phyloP scores from a whole-genome alignment of 1,140 invertebrate genomes.

The Drosophila miranda region DNA sequence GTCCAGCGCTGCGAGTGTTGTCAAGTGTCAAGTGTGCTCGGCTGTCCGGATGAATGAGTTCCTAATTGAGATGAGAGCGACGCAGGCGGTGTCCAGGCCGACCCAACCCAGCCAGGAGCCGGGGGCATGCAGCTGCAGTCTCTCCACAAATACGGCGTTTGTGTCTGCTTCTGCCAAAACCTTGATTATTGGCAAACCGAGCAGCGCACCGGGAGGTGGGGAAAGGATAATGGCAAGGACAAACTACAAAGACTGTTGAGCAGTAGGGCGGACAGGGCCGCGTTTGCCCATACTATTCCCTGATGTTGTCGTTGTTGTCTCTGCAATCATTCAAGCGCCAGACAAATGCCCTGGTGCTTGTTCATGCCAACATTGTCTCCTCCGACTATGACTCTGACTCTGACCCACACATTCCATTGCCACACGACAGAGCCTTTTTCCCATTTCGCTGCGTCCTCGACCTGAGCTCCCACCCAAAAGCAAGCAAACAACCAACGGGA shows the following conservation, averaged over 20 bases:
- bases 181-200: constrained; percentile 49
- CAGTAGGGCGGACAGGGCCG: constrained; percentile 42
- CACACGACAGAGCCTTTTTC: constrained; percentile 6
- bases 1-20: constrained; percentile 18
- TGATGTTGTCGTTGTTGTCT: constrained; percentile 34
- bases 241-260: constrained; percentile 44
- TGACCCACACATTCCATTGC: background rate
- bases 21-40: constrained; percentile 55
- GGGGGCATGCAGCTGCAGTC: too few species aligned
- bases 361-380: constrained; percentile 65
- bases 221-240: constrained; percentile 33
- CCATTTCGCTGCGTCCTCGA: constrained; percentile 1
- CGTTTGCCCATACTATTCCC: constrained; percentile 4
- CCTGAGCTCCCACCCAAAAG: constrained; percentile 27
- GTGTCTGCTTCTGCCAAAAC: constrained; percentile 13
- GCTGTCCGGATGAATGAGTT: constrained; percentile 57
- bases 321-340: constrained; percentile 63
- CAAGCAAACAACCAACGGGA: constrained; percentile 32
- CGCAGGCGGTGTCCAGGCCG: constrained; percentile 32
- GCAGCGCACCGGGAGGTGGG: background rate
- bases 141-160: too few species aligned
- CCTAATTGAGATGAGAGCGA: constrained; percentile 73
- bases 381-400: constrained; percentile 43
- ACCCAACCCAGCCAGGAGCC: background rate
- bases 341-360: constrained; percentile 68